phyloP scores from a whole-genome alignment of 2,113 vertebrate genomes.

The Burhinus bistriatus region DNA sequence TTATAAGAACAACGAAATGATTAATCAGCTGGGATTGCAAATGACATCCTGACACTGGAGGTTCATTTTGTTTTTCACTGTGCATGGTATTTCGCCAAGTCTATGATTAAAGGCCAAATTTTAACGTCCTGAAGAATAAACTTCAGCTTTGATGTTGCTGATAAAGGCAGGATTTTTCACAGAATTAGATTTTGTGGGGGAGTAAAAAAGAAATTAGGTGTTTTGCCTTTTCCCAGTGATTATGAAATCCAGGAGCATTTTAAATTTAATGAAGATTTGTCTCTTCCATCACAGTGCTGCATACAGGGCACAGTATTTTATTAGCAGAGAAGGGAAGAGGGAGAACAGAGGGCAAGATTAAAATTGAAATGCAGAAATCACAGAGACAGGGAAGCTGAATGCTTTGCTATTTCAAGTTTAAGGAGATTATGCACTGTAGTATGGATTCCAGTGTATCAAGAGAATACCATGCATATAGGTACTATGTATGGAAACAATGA shows the following conservation, averaged over 20 bases:
- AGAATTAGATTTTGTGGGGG: not conserved
- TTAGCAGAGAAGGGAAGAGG: not conserved
- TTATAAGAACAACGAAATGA: not conserved
- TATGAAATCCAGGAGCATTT: not conserved
- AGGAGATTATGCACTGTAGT: not conserved
- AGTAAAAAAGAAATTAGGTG: not conserved
- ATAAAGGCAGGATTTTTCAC: not conserved
- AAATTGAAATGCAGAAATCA: not conserved
- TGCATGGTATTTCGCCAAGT: not conserved
- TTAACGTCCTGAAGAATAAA: not conserved
- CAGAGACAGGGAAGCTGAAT: not conserved
- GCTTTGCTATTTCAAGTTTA: not conserved
- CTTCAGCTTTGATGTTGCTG: not conserved
- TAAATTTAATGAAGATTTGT: not conserved
- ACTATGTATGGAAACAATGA: not conserved
- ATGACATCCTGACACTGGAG: not conserved
- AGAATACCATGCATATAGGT: not conserved
- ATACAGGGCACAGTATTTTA: not conserved
- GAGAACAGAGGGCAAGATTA: not conserved
- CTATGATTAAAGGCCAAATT: slow-evolving; percentile 17
- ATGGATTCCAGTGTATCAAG: not conserved
- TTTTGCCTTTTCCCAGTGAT: not conserved
- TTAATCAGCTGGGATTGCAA: slow-evolving; percentile 34
- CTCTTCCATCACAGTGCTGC: not conserved
- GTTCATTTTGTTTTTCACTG: not conserved